Base-by-base conservation (phyloP, 1,140 invertebrate genomes). In the Portunus trituberculatus region DNA sequence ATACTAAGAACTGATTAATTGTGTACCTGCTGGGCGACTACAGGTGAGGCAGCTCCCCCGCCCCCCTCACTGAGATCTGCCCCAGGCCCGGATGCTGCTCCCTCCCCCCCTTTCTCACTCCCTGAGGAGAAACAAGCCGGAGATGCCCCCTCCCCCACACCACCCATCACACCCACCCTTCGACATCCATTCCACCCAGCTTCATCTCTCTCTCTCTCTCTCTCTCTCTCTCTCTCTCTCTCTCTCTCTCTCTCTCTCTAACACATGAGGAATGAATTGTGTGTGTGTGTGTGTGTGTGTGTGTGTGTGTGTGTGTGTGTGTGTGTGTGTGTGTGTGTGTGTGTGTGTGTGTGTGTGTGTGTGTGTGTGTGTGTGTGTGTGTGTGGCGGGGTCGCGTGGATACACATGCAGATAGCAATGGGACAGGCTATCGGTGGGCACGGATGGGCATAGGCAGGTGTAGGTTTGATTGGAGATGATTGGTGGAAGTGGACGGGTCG, bases 51-150 rank as follows among this genome's bases (percentile, higher is more conserved):
- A 20, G 29, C 90, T 52, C 83, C 94, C 48, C 59, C 93, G 29
- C 76, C 89, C 90, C 76, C 89, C 45, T 82, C 59, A 31, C 88
- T 46, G 28, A 91, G 88, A 28, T 83, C 45, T 84, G 93, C 93
- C 93, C 93, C 32, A 84, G 93, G 93, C 93, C 93, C 93, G 93
- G 93, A 94, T 94, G 93, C 67, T 91, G 93, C 32, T n/a, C 88
- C 89, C 52, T 59, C 59, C 76, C 29, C 45, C 88, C 93, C 87
- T n/a, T 89, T 86, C 86, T 52, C 86, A 31, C 86, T 48, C 82
- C 45, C 83, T 31, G 88, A 93, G 92, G 84, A 86, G 83, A 93
- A 39, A 39, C 82, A 86, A 83, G 84, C 83, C 46, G 82, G 92
- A 93, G 82, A 87, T 86, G 83, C 76, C 82, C 45, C 92, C 39